Evolutionary conservation across 2,113 vertebrate genomes (phyloP).

Genomic region (Onychostoma macrolepis): DNA sequence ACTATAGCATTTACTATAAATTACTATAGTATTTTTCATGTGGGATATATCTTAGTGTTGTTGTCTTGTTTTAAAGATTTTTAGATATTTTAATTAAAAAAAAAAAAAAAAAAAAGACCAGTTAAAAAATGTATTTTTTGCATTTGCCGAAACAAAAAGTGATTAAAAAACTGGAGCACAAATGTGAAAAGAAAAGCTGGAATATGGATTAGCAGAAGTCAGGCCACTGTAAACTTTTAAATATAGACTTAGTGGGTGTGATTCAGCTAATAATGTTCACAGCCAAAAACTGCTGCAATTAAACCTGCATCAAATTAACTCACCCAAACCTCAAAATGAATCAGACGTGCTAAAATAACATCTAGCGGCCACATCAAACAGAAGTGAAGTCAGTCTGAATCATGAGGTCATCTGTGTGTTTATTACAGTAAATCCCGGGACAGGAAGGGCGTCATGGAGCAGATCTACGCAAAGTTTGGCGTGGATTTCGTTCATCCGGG

Average conservation of each 20-base stretch:
- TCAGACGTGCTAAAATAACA: constrained; percentile 13
- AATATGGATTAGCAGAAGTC: neutral
- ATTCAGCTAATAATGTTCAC: constrained; percentile 25
- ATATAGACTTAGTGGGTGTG: neutral
- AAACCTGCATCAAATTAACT: neutral
- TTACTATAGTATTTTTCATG: too few species aligned
- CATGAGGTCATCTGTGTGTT: neutral
- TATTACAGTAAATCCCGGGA: neutral
- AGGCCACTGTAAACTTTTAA: neutral
- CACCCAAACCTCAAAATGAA: neutral
- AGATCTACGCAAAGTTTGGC: neutral
- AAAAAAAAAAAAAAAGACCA: too few species aligned
- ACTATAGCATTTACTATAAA: too few species aligned
- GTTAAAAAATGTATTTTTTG: neutral
- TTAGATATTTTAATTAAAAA: neutral
- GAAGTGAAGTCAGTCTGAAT: neutral
- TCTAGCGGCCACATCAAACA: constrained; percentile 18
- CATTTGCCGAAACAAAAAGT: neutral
- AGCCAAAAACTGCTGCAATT: constrained; percentile 13
- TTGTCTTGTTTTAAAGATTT: neutral
- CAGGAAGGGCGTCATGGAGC: neutral
- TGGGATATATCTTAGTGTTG: neutral
- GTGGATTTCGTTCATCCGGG: neutral
- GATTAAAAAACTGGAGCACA: neutral
- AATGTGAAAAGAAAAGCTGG: neutral